Percentiles rank a stretch among this genome's conserved stretches.
These are phyloP conservation scores for Centropus bengalensis DNA, from an alignment of 2,113 vertebrate genomes.

Conservation along the genomic window DNA sequence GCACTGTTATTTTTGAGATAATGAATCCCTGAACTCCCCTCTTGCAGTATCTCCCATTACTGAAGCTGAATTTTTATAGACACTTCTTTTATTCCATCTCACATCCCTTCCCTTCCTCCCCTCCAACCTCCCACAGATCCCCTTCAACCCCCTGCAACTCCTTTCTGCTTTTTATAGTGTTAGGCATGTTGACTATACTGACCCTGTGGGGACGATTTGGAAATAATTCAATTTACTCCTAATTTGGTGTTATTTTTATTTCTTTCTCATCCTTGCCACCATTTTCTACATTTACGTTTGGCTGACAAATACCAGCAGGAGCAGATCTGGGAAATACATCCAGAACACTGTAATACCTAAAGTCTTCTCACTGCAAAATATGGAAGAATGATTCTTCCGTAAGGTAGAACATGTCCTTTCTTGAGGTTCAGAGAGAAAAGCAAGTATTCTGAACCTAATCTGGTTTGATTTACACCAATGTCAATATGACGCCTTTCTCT, in stretches of 20 bases:
- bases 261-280: not conserved
- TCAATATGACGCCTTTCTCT: not conserved
- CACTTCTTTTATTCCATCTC: not conserved
- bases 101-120: not conserved
- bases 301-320: not conserved
- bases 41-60: constrained; percentile 45
- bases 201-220: not conserved
- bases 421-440: not conserved
- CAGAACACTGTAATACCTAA: not conserved
- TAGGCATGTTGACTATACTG: not conserved
- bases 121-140: no score
- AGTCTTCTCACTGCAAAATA: not conserved
- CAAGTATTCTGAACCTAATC: not conserved
- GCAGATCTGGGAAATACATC: not conserved
- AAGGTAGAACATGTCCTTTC: not conserved
- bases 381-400: not conserved
- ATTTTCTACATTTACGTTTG: not conserved
- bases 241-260: not conserved
- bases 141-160: not conserved
- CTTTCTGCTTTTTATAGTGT: not conserved
- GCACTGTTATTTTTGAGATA: constrained; percentile 62
- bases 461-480: not conserved
- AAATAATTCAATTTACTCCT: not conserved
- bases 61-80: constrained; percentile 8
- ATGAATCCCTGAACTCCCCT: constrained; percentile 61